A percentile compares a stretch with the other conserved stretches of the same genome.
Evolutionary conservation across 2,113 vertebrate genomes (phyloP).

Genomic region (Dasyurus viverrinus): DNA sequence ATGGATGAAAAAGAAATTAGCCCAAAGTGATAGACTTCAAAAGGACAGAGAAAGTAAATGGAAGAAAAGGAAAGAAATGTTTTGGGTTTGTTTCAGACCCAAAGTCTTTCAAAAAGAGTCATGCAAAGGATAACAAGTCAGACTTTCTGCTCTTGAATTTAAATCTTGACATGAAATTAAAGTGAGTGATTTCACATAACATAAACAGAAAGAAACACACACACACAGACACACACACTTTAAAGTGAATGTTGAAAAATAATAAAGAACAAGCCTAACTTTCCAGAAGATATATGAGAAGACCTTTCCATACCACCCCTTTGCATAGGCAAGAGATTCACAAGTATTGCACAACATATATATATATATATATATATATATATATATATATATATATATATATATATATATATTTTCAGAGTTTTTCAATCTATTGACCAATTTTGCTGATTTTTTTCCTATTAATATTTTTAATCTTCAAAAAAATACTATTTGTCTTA

Average conservation of each 20-base stretch:
- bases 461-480: not conserved
- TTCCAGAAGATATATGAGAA: not conserved
- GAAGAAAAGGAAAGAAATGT: not conserved
- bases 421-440: not conserved
- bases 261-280: not conserved
- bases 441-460: not conserved
- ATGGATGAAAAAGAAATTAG: conserved; percentile 23
- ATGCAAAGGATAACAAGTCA: not conserved
- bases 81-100: not conserved
- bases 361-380: no score
- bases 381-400: not conserved
- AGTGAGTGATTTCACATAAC: not conserved
- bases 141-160: conserved; percentile 18
- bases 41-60: conserved; percentile 41
- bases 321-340: not conserved
- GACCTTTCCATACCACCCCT: not conserved
- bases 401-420: not conserved
- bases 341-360: not conserved
- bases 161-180: conserved; percentile 18
- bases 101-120: conserved; percentile 1
- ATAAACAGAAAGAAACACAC: not conserved
- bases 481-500: not conserved
- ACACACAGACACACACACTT: not conserved
- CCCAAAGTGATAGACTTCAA: conserved; percentile 4
- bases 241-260: not conserved